Conservation (phyloP, 1,140 invertebrate species). For the Steinernema feltiae region DNA sequence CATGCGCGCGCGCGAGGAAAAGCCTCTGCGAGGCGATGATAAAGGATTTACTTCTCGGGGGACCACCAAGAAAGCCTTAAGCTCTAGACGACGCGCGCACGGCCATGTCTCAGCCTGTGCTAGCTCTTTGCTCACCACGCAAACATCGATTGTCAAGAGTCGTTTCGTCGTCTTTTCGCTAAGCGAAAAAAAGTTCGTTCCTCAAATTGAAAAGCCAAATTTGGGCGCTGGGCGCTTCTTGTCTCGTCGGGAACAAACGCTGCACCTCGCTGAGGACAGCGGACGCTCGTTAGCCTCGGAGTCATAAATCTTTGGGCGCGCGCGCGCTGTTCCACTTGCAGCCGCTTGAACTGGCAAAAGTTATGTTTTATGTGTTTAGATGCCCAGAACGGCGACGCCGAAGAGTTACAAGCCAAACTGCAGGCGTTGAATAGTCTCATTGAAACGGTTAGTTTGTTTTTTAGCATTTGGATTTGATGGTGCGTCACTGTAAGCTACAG, state of each 20-base stretch:
- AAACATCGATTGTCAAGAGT: slow-evolving; percentile 14
- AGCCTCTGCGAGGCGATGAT: slow-evolving; percentile 12
- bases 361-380: slow-evolving; percentile 64
- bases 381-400: slow-evolving; percentile 78
- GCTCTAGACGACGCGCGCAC: background rate
- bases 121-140: background rate
- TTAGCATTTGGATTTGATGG: too few relatives aligned
- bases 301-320: background rate
- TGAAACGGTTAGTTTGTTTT: slow-evolving; percentile 65
- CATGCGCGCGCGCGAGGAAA: background rate
- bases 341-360: background rate
- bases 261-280: background rate
- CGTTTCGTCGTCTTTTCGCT: background rate
- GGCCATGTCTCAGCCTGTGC: background rate
- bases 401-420: slow-evolving; percentile 81
- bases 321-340: too few relatives aligned
- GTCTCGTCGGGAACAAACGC: too few relatives aligned
- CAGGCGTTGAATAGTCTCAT: slow-evolving; percentile 82
- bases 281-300: background rate
- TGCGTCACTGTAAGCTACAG: too few relatives aligned
- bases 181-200: background rate
- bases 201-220: background rate
- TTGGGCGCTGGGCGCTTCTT: background rate
- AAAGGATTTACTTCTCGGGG: slow-evolving; percentile 11
- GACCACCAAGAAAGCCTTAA: slow-evolving; percentile 11